These are phyloP conservation scores for Pinctada fucata DNA, from an alignment of 2,888 invertebrate genomes.

Conservation along the genomic window DNA sequence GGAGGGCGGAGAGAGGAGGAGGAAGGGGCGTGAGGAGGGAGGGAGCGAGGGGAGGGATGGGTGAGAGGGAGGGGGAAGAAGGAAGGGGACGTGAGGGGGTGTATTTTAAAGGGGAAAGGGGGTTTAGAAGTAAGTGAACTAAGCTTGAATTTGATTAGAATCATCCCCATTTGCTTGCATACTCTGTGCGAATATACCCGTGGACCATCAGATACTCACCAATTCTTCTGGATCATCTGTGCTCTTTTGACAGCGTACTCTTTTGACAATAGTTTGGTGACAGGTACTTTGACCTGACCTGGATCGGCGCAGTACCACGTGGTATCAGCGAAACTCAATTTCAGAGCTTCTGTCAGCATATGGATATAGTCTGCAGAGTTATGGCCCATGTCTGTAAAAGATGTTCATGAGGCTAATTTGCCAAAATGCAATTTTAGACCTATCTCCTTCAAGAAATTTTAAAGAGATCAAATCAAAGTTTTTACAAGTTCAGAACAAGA, in stretches of 20 bases:
- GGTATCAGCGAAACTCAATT: conserved; percentile 76
- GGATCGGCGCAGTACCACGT: conserved; percentile 74
- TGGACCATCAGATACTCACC: conserved; percentile 41
- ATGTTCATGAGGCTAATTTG: conserved; percentile 4
- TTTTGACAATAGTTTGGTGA: conserved; percentile 70
- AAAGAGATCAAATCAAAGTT: no score
- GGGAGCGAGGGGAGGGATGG: no score
- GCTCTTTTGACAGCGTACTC: conserved; percentile 72
- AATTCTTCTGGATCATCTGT: conserved; percentile 65
- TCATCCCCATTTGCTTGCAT: not conserved
- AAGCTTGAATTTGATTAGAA: no score
- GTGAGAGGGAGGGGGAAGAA: no score
- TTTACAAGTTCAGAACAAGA: no score
- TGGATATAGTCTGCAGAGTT: conserved; percentile 76
- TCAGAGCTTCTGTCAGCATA: conserved; percentile 74
- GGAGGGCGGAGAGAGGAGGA: no score
- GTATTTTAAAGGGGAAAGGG: no score
- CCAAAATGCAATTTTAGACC: no score
- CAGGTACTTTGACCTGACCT: conserved; percentile 62
- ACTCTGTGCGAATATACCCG: not conserved
- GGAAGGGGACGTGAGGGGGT: no score
- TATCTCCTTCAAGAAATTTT: no score
- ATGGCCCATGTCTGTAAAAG: conserved; percentile 67
- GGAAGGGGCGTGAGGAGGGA: no score
- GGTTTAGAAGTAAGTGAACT: no score